These are phyloP conservation scores for Brachystomella parvula DNA, from an alignment of 1,140 invertebrate species.

Conservation along the genomic window DNA sequence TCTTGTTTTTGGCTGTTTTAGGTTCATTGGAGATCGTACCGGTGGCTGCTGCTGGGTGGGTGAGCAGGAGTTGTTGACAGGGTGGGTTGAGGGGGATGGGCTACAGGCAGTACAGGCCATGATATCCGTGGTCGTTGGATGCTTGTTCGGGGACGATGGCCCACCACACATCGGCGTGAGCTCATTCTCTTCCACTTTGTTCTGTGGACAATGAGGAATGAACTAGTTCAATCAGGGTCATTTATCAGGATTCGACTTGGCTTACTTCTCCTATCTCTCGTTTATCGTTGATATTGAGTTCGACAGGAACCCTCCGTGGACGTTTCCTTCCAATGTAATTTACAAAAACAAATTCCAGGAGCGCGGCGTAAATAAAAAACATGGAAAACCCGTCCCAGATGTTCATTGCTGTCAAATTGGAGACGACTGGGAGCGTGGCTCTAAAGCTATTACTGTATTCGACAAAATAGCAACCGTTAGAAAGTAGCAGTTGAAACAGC, in stretches of 20 bases:
- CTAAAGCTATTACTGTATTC: constrained; percentile 41
- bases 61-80: constrained; percentile 25
- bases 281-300: not conserved
- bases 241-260: not conserved
- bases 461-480: not conserved
- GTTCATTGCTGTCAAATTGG: constrained; percentile 89
- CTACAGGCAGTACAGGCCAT: constrained; percentile 32
- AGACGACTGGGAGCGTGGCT: constrained; percentile 76
- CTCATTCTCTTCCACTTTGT: constrained; percentile 30
- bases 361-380: constrained; percentile 83
- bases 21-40: not conserved
- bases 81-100: constrained; percentile 31
- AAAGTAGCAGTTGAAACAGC: not conserved
- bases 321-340: constrained; percentile 89
- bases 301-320: constrained; percentile 45
- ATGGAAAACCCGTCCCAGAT: constrained; percentile 92
- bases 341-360: constrained; percentile 87
- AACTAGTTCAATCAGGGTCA: not conserved
- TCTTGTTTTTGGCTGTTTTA: too few species aligned
- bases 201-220: not conserved
- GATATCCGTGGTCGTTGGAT: constrained; percentile 33
- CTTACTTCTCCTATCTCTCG: not conserved
- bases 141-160: constrained; percentile 22
- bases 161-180: constrained; percentile 23
- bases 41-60: not conserved